A percentile compares a stretch with the other conserved stretches of the same genome.
These are phyloP conservation scores for Periphyllus acericola DNA, from an alignment of 2,888 invertebrate species.

Conservation along the genomic window DNA sequence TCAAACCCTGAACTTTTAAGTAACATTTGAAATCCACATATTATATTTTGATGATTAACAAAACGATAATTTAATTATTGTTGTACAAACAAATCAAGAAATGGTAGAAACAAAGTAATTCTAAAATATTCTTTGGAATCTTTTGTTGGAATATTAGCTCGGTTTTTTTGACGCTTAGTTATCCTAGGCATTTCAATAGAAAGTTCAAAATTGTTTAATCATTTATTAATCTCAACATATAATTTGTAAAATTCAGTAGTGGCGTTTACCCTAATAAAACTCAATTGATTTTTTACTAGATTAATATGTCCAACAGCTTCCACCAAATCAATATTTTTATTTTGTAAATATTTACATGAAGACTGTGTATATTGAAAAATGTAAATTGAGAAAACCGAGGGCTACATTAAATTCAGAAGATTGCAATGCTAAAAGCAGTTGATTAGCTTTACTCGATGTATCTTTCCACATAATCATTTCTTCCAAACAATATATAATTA, in stretches of 20 bases:
- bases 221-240: neutral
- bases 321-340: constrained; percentile 9
- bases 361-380: too few species aligned
- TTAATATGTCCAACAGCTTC: constrained; percentile 8
- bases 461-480: constrained; percentile 32
- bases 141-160: too few species aligned
- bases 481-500: constrained; percentile 27
- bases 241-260: constrained; percentile 9
- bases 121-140: too few species aligned
- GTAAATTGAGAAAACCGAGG: neutral
- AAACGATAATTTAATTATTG: too few species aligned
- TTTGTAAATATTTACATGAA: too few species aligned
- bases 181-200: neutral
- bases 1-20: too few species aligned
- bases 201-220: constrained; percentile 19
- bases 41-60: too few species aligned
- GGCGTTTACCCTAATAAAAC: constrained; percentile 17
- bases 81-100: too few species aligned
- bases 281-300: constrained; percentile 1
- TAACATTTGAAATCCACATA: too few species aligned
- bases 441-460: constrained; percentile 39
- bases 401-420: constrained; percentile 29
- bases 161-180: constrained; percentile 24
- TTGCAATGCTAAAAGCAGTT: constrained; percentile 24
- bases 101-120: too few species aligned